Evolutionary conservation across 1,140 invertebrate species (phyloP).

Genomic region (Ridgeia piscesae): DNA sequence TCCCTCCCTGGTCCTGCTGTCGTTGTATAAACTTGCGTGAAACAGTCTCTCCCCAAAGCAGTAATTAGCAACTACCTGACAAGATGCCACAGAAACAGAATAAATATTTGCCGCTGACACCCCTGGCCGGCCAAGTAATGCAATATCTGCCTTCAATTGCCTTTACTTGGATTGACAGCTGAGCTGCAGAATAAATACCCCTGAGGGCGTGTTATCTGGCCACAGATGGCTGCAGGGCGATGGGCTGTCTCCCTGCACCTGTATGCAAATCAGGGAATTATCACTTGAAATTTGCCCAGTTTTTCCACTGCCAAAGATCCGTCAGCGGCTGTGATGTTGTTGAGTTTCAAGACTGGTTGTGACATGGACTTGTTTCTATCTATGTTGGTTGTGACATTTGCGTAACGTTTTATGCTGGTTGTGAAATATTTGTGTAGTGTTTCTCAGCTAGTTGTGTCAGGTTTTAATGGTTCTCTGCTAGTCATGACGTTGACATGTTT

Average conservation of each 20-base stretch:
- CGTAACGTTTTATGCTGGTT: too few species aligned
- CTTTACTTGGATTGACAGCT: neutral
- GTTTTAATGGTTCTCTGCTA: too few species aligned
- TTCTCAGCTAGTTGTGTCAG: too few species aligned
- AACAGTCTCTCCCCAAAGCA: neutral
- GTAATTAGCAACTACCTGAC: constrained; percentile 5
- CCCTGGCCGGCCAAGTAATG: neutral
- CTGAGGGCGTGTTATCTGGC: neutral
- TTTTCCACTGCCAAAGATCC: neutral
- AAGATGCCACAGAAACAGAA: neutral
- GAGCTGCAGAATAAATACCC: constrained; percentile 4
- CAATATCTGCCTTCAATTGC: neutral
- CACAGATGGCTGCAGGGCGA: neutral
- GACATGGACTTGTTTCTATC: too few species aligned
- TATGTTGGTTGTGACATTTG: too few species aligned
- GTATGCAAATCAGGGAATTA: constrained; percentile 5
- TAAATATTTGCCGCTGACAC: neutral
- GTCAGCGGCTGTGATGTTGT: too few species aligned
- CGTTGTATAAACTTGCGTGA: neutral
- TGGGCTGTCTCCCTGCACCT: neutral
- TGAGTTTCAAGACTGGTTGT: too few species aligned
- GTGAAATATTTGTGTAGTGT: too few species aligned
- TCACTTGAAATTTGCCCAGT: neutral
- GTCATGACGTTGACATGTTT: too few species aligned
- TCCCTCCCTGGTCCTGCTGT: neutral